A percentile compares a stretch with the other conserved stretches of the same genome.
These are phyloP conservation scores for Callyntrura guangdongensis DNA, from an alignment of 2,888 invertebrate genomes.

Conservation along the genomic window DNA sequence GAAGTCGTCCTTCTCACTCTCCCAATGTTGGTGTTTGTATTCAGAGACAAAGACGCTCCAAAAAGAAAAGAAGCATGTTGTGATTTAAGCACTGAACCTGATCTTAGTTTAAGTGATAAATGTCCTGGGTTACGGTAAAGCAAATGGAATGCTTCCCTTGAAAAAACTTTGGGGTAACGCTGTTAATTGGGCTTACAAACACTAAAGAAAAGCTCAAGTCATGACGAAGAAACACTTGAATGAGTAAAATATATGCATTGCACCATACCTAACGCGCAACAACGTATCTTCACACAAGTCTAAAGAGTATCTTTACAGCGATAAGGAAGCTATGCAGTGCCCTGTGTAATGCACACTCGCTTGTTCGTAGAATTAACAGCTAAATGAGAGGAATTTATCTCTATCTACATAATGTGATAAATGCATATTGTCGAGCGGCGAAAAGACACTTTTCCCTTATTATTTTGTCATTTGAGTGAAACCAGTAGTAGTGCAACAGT, in stretches of 20 bases:
- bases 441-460: constrained; percentile 39
- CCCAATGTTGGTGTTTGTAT: neutral
- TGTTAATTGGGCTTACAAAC: constrained; percentile 74
- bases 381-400: neutral
- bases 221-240: neutral
- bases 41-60: neutral
- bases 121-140: constrained; percentile 64
- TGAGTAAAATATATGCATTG: neutral
- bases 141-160: constrained; percentile 69
- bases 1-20: neutral
- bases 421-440: neutral
- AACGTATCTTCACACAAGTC: neutral
- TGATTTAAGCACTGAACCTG: constrained; percentile 62
- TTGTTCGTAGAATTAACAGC: constrained; percentile 20
- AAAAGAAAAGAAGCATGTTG: constrained; percentile 36
- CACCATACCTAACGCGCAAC: neutral
- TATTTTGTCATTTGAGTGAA: constrained; percentile 28
- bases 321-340: neutral
- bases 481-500: neutral
- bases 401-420: neutral
- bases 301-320: too few species aligned
- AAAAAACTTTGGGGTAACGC: constrained; percentile 52
- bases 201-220: constrained; percentile 11
- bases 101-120: constrained; percentile 72
- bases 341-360: neutral